A percentile compares a stretch with the other conserved stretches of the same genome.
phyloP scores from a whole-genome alignment of 2,113 vertebrate genomes.

The Macrotis lagotis region DNA sequence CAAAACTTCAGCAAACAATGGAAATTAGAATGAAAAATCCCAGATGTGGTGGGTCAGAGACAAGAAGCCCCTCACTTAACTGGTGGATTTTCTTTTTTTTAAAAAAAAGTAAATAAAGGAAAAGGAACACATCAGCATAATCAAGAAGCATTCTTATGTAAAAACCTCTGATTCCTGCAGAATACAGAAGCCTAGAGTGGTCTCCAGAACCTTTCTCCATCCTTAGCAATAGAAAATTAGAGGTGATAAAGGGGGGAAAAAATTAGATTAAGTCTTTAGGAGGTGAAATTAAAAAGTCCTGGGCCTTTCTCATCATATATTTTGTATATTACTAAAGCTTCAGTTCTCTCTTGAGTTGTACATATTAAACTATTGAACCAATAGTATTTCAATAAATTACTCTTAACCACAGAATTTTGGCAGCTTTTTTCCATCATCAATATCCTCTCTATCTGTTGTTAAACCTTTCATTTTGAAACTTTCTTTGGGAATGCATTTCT shows the following conservation, averaged over 20 bases:
- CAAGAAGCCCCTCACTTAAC: slow-evolving; percentile 27
- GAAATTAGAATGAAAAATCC: slow-evolving; percentile 27
- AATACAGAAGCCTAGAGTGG: not conserved
- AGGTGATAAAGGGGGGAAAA: slow-evolving; percentile 34
- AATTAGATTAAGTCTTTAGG: slow-evolving; percentile 21
- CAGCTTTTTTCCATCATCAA: not conserved
- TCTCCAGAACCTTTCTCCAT: slow-evolving; percentile 31
- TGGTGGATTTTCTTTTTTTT: slow-evolving; percentile 33
- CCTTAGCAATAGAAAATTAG: slow-evolving; percentile 43
- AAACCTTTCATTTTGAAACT: slow-evolving; percentile 20
- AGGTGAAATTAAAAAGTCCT: not conserved
- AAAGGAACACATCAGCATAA: slow-evolving; percentile 1
- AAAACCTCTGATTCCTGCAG: slow-evolving; percentile 14
- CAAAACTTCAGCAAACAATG: slow-evolving; percentile 5
- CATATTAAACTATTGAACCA: not conserved
- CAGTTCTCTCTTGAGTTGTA: not conserved
- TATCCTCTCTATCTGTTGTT: not conserved
- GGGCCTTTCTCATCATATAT: slow-evolving; percentile 1
- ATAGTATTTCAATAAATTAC: not conserved
- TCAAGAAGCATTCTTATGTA: slow-evolving; percentile 22
- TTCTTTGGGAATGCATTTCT: slow-evolving; percentile 44
- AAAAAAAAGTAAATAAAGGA: not conserved
- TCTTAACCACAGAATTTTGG: not conserved
- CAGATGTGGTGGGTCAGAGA: not conserved
- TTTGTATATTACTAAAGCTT: not conserved